Evolutionary conservation across 1,140 invertebrate species (phyloP), one percentile per base, ranked within the genome.

Genomic region (Euwallacea similis): DNA sequence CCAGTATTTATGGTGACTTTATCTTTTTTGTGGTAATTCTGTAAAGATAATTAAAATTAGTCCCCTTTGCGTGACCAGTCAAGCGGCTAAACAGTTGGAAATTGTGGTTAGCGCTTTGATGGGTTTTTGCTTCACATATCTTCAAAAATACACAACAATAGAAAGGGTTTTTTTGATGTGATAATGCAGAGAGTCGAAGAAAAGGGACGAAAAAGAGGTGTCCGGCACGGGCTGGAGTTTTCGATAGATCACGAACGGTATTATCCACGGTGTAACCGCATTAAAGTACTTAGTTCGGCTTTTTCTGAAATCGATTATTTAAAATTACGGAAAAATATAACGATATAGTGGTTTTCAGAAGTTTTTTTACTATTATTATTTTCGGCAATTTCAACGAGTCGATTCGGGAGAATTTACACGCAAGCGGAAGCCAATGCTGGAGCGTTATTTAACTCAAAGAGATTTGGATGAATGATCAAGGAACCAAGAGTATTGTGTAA

Each of bases 91-190:
- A 64, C 61, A 64, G 61, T 64, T 64, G 43, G 43, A 46, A 50
- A 64, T 50, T 64, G 61, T 50, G 61, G 61, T 64, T 64, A 47
- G 47, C n/a, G 61, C 59, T 61, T 61, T 61, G 42, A 61, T 41
- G 59, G 9, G 61, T 64, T 64, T 50, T 13, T 64, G 61, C 61
- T 64, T 64, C 61, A 64, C 61, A 64, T 64, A 64, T 64, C 61
- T 64, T 50, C 61, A 64, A 64, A 64, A 64, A 64, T 64, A 64
- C 61, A 64, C 61, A 64, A 50, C 61, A 64, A 47, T 64, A 47
- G 61, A 64, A 64, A 64, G 61, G 61, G 47, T 16, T 64, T 50
- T 63, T 64, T 15, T 10, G 58, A 21, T 64, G 46, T 16, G 47
- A 50, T 64, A 64, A 64, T 33, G 44, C 59, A 21, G 7, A 64